Conservation (phyloP, 2,888 invertebrate genomes). For the Eristalinus sepulchralis region DNA sequence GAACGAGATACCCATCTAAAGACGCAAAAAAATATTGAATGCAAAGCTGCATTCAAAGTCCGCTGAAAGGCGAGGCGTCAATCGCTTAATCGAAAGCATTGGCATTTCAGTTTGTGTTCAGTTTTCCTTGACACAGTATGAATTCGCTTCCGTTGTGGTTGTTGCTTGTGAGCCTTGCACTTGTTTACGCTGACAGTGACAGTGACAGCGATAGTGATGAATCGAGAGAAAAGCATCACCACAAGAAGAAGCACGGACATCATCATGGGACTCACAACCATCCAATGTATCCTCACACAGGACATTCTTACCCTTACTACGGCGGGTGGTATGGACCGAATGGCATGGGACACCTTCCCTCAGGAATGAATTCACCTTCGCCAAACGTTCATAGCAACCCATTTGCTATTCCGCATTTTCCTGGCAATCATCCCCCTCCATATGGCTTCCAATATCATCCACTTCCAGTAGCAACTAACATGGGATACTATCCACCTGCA, state of each 20-base stretch:
- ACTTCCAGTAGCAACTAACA: no score
- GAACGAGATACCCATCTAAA: no score
- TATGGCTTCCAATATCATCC: no score
- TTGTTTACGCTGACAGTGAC: neutral
- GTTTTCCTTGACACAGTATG: neutral
- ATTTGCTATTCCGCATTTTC: no score
- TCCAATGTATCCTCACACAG: no score
- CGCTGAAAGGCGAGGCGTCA: neutral
- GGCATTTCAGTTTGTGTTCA: neutral
- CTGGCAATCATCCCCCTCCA: neutral
- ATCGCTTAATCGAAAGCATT: neutral
- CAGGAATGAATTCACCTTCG: neutral
- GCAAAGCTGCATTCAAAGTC: no score
- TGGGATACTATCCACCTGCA: no score
- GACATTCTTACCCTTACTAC: neutral
- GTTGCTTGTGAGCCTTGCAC: neutral
- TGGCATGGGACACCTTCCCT: neutral
- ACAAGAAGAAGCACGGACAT: neutral
- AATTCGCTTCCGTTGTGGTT: neutral
- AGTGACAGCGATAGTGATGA: slow-evolving; percentile 27
- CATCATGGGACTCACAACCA: neutral
- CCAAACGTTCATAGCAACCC: no score
- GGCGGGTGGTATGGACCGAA: neutral
- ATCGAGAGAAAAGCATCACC: slow-evolving; percentile 1
- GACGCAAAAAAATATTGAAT: no score